Evolutionary conservation across 2,888 invertebrate genomes (phyloP), one percentile per base, ranked within the genome.

Genomic region (Acronicta psi): DNA sequence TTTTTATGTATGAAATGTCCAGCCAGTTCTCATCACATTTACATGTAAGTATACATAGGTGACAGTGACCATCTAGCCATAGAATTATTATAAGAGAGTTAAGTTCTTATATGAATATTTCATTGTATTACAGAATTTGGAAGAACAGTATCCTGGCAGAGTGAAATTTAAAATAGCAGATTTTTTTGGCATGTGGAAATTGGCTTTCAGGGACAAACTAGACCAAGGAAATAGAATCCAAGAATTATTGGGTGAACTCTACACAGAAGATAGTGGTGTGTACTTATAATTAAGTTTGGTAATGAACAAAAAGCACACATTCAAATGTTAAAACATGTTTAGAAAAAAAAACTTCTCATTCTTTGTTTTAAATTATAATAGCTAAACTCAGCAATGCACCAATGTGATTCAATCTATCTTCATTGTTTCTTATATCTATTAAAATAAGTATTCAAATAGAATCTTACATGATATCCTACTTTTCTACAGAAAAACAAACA

Each of bases 1-100:
- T 97, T 13, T 87, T 95, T 59, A 78, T 96, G 57, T 95, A 95
- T 79, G 97, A 97, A 87, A 77, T 86, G 8, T 89, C 94, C 54
- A 81, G 82, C 17, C 82, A 93, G 17, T 96, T 96, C 82, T 78
- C 91, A 54, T 69, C 85, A 0, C 77, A 85, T 47, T 84, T 96
- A 23, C 81, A 83, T 56, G 94, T 94, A 85, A 87, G 90, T 84
- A n/a, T n/a, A 1, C 1, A 34, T n/a, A 34, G 1, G n/a, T n/a
- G 3, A 25, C 1, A 25, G 13, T n/a, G 34, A n/a, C 5, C 34
- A 34, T 0, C 31, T 29, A 13, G 31, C 13, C 13, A 31, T 13
- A n/a, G 25, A 29, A 6, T 1, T 34, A 31, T 13, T 13, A n/a
- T 13, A 31, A 13, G 0, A 31, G 13, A 11, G 11, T 4, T 1